Base-by-base conservation (phyloP, 2,797 vertebrate species). In the Hydrolagus colliei region DNA sequence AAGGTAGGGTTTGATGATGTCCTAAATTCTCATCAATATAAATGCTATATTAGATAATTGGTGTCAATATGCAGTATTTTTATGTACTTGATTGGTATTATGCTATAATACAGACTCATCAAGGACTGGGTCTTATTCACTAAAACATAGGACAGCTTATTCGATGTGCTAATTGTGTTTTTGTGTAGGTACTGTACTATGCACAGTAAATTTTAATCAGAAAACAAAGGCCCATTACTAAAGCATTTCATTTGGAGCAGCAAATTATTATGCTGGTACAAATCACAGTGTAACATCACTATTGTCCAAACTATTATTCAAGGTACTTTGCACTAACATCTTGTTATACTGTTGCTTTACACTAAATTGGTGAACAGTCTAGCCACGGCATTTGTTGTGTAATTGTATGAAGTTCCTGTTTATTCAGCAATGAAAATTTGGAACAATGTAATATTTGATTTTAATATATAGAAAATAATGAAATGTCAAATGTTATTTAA, bases 311-410 rank as follows among this genome's bases (percentile, higher is more conserved):
- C 32, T 5, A 68, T 84, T 84, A 35, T 35, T 41, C 65, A 35
- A 84, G 65, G 35, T 71, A 84, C 32, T 71, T 84, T 84, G 79
- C 79, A 84, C 79, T 84, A 84, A 71, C 65, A 84, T 84, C 67
- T 65, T 41, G 52, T 52, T 71, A 52, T 71, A 14, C 14, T 71
- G 65, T 84, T 32, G 10, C 79, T 84, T 84, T 84, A 84, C 62
- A 68, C 11, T 79, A 65, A 52, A 80, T 67, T 16, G 22, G 67
- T 67, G 5, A 41, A 41, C 41, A 67, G 20, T 71, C 9, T 12
- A 9, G 41, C 71, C 32, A 52, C 13, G 41, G 14, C 14, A 84
- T 84, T 71, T 35, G 62, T 71, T 80, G 62, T n/a, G 73, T 74
- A 74, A 80, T 63, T 65, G 32, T 16, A 80, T 65, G n/a, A 14